Base-by-base conservation (phyloP, 2,888 invertebrate species). In the Andrena haemorrhoa region DNA sequence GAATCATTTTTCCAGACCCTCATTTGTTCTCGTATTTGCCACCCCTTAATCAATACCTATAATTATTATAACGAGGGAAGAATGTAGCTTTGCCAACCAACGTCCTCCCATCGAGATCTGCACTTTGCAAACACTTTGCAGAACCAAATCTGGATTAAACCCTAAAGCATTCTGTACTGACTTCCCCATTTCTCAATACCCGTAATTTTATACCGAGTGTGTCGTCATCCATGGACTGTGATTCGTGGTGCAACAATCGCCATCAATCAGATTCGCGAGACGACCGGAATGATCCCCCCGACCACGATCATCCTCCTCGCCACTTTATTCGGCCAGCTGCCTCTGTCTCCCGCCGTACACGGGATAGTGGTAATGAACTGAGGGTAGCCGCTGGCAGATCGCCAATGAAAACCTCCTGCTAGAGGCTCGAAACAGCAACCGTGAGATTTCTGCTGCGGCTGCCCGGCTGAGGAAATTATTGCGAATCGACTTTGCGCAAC, bases 281-380 rank as follows among this genome's bases (percentile, higher is more conserved):
- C 65, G 71, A 26, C 63, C 73, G 66, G 71, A 79, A 31, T 64
- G 83, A 72, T 60, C 29, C 68, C 29, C 68, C 58, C 71, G 58
- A 79, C 79, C 79, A 56, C 61, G 66, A 68, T 66, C 66, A 23
- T 73, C 33, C 71, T 69, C 56, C 56, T 53, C 70, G 81, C 63
- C 72, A 72, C 68, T 85, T 74, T 70, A 76, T 71, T 74, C 75
- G 73, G 69, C 72, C 82, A 83, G 78, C 77, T 75, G 84, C 26
- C 60, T 72, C 29, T 60, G 72, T 79, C 75, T 78, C 83, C 71
- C 81, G 68, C 64, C 75, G 76, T 79, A 86, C 90, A 86, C 89
- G 86, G 89, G 90, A 90, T 90, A 90, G 91, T 91, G 89, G 90
- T 92, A 92, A 92, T 92, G 91, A 92, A 92, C 90, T 85, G 88